Evolutionary conservation across 2,888 invertebrate genomes (phyloP).

Genomic region (Stenodera caucasica): DNA sequence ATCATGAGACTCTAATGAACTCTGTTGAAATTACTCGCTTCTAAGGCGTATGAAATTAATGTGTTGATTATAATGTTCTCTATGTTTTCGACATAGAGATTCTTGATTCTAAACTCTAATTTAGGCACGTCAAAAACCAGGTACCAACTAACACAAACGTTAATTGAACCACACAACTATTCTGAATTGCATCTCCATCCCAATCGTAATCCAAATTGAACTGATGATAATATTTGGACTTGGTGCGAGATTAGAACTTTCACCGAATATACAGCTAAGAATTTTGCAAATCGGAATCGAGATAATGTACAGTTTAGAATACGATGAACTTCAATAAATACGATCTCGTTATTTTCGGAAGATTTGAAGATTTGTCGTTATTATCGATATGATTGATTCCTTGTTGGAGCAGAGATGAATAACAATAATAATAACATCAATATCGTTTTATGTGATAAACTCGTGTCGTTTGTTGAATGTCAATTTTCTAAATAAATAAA

Average conservation of each 20-base stretch:
- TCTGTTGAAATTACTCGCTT: slow-evolving; percentile 9
- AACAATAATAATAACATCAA: background rate
- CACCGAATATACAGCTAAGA: too few relatives aligned
- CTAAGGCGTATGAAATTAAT: slow-evolving; percentile 14
- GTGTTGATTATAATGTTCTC: slow-evolving; percentile 1
- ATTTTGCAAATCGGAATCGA: too few relatives aligned
- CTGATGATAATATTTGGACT: too few relatives aligned
- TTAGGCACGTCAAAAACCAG: background rate
- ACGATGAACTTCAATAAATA: too few relatives aligned
- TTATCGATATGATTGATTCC: background rate
- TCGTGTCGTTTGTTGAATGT: background rate
- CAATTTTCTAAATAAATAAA: background rate
- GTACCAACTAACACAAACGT: background rate
- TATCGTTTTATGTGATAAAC: background rate
- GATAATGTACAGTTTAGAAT: too few relatives aligned
- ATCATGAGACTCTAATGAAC: slow-evolving; percentile 14
- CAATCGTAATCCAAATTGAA: too few relatives aligned
- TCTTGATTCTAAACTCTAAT: background rate
- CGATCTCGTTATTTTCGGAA: too few relatives aligned
- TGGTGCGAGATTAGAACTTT: too few relatives aligned
- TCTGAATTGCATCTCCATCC: too few relatives aligned
- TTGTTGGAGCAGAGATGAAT: background rate
- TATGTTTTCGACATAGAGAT: slow-evolving; percentile 4
- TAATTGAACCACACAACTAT: background rate
- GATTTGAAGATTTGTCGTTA: background rate